These are phyloP conservation scores for Laupala kohalensis DNA, from an alignment of 1,140 invertebrate genomes.

Conservation along the genomic window DNA sequence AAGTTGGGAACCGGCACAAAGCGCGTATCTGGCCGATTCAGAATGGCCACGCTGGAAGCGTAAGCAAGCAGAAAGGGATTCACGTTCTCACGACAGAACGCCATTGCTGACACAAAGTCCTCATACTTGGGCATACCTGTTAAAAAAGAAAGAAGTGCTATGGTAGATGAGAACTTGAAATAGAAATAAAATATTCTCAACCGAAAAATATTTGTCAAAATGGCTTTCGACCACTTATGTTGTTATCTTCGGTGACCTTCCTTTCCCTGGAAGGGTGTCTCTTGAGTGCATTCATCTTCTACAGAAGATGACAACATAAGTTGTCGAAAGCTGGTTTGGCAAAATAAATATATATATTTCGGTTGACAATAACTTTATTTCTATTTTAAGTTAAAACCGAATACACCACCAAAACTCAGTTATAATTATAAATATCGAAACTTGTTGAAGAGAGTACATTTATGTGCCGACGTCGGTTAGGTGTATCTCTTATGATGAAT, in stretches of 20 bases:
- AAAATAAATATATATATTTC: too few species aligned
- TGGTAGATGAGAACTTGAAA: too few species aligned
- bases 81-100: conserved; percentile 56
- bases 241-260: neutral
- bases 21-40: conserved; percentile 62
- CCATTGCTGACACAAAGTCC: conserved; percentile 51
- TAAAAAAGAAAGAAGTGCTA: neutral
- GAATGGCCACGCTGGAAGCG: conserved; percentile 54
- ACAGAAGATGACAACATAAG: neutral
- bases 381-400: too few species aligned
- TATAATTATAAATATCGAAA: too few species aligned
- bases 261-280: neutral
- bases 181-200: neutral
- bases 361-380: too few species aligned
- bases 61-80: conserved; percentile 70
- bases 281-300: neutral
- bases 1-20: conserved; percentile 53
- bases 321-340: too few species aligned
- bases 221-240: neutral
- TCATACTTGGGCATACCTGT: conserved; percentile 52
- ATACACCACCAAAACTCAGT: too few species aligned
- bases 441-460: too few species aligned
- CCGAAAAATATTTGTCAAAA: neutral
- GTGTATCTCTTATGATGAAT: too few species aligned
- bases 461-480: too few species aligned